A percentile compares a stretch with the other conserved stretches of the same genome.
These are phyloP conservation scores for Cetoscarus ocellatus DNA, from an alignment of 2,797 vertebrate species.

Conservation along the genomic window DNA sequence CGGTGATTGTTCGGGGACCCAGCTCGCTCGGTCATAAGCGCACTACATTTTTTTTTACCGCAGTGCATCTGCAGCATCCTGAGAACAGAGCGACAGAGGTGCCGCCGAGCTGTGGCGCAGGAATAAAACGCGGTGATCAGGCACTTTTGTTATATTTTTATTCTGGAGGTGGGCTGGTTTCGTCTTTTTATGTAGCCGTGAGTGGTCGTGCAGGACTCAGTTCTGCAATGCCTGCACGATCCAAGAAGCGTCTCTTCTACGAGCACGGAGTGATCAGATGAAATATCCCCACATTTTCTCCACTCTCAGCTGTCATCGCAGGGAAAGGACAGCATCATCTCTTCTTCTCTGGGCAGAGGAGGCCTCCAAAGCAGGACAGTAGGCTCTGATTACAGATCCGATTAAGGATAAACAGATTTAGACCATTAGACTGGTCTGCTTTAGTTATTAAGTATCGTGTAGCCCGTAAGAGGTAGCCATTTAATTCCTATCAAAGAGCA, in stretches of 20 bases:
- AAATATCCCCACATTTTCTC: conserved; percentile 20
- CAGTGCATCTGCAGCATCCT: conserved; percentile 78
- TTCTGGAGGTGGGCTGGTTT: background rate
- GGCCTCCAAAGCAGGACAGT: conserved; percentile 55
- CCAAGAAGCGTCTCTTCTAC: conserved; percentile 38
- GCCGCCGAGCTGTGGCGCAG: conserved; percentile 64
- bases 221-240: conserved; percentile 54
- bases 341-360: conserved; percentile 20
- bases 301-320: conserved; percentile 40
- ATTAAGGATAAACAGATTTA: conserved; percentile 19
- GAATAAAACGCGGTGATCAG: conserved; percentile 1
- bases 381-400: conserved; percentile 40
- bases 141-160: background rate
- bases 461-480: conserved; percentile 48
- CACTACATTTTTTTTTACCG: conserved; percentile 67
- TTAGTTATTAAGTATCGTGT: conserved; percentile 37
- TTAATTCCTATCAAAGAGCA: conserved; percentile 43
- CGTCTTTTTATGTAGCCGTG: conserved; percentile 9
- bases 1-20: conserved; percentile 15
- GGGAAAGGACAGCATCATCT: conserved; percentile 28
- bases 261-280: conserved; percentile 52
- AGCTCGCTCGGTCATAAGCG: conserved; percentile 15
- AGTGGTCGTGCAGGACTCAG: conserved; percentile 23
- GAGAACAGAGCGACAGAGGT: conserved; percentile 40
- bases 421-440: conserved; percentile 5